These are phyloP conservation scores for Anoplolepis gracilipes DNA, from an alignment of 1,140 invertebrate genomes.

Conservation along the genomic window DNA sequence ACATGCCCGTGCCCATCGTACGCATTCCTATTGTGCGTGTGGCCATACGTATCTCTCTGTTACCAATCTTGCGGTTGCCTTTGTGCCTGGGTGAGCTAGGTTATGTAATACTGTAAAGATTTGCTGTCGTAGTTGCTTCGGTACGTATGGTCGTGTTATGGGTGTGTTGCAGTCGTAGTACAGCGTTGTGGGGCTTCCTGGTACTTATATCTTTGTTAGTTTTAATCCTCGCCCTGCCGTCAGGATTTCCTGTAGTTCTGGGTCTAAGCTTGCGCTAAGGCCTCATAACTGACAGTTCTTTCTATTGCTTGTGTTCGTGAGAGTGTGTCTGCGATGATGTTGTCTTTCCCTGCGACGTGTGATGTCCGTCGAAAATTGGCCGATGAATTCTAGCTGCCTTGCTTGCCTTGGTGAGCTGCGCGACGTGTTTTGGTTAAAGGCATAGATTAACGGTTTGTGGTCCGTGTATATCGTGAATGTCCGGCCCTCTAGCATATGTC, in stretches of 20 bases:
- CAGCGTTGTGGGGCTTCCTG: not conserved
- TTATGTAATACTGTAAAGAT: constrained; percentile 74
- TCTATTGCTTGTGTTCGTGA: constrained; percentile 71
- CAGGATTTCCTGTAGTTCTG: not conserved
- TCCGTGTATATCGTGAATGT: constrained; percentile 80
- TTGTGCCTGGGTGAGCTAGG: constrained; percentile 77
- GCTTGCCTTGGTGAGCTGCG: constrained; percentile 74
- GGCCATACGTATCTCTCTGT: constrained; percentile 83
- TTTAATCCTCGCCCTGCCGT: not conserved
- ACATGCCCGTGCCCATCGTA: not conserved
- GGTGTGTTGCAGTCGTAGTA: not conserved
- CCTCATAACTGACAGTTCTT: not conserved
- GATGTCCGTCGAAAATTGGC: constrained; percentile 79
- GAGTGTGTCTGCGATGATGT: constrained; percentile 75
- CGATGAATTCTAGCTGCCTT: constrained; percentile 75
- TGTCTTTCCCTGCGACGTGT: constrained; percentile 76
- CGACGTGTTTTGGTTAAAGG: constrained; percentile 74
- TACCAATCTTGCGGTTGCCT: constrained; percentile 77
- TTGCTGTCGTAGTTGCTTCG: not conserved
- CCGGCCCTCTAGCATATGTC: constrained; percentile 75
- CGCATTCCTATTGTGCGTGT: not conserved
- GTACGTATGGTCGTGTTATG: not conserved
- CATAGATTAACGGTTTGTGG: constrained; percentile 81
- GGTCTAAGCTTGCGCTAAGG: not conserved
- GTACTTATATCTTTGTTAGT: not conserved